A percentile compares a stretch with the other conserved stretches of the same genome.
Evolutionary conservation across 37 sponge, comb jelly and placozoan species (phyloP).

Genomic region (Amphimedon queenslandica): DNA sequence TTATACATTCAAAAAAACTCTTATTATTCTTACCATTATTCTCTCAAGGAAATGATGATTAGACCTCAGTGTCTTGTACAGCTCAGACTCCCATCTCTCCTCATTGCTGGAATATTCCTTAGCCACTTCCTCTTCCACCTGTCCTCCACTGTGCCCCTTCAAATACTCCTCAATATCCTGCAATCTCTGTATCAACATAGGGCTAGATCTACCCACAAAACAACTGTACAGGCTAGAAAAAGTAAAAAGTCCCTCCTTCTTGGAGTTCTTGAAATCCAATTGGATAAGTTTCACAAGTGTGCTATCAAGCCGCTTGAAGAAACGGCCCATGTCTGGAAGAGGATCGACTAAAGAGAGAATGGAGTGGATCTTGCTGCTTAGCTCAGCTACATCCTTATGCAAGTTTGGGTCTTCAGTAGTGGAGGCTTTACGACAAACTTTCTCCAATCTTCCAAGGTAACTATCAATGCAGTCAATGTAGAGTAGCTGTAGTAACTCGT

Average conservation of each 20-base stretch:
- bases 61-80: slow-evolving; percentile 39
- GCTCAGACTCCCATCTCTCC: slow-evolving; percentile 42
- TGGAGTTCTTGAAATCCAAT: neutral
- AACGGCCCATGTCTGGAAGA: slow-evolving; percentile 18
- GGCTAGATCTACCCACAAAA: slow-evolving; percentile 53
- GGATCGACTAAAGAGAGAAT: slow-evolving; percentile 63
- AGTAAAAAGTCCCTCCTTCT: slow-evolving; percentile 22
- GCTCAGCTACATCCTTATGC: neutral
- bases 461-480: slow-evolving; percentile 55
- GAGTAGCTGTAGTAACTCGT: slow-evolving; percentile 47
- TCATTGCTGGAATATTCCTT: neutral
- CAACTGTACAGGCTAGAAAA: slow-evolving; percentile 54
- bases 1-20: too few relatives aligned
- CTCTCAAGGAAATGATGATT: slow-evolving; percentile 65
- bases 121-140: neutral
- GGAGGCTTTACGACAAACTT: slow-evolving; percentile 46
- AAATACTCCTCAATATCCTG: slow-evolving; percentile 71
- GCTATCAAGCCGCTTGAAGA: slow-evolving; percentile 36
- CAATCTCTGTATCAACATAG: slow-evolving; percentile 44
- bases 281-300: slow-evolving; percentile 50
- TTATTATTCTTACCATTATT: slow-evolving; percentile 47
- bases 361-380: slow-evolving; percentile 25
- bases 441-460: slow-evolving; percentile 4
- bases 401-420: neutral
- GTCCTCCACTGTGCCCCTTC: slow-evolving; percentile 3